These are phyloP conservation scores for Crocodylus rhombifer DNA, from an alignment of 2,797 vertebrate species.

Conservation along the genomic window DNA sequence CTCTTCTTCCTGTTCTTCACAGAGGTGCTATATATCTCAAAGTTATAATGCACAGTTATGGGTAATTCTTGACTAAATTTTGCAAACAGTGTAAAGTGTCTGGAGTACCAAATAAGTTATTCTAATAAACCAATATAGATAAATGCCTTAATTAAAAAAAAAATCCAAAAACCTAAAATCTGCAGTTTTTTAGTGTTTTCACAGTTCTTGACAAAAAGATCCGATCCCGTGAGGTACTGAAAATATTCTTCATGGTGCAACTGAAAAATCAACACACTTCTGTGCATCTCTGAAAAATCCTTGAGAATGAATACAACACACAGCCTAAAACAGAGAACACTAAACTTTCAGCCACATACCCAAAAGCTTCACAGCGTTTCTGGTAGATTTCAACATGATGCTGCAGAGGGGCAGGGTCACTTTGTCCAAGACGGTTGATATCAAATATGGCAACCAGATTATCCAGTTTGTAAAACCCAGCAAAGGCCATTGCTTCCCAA, in stretches of 20 bases:
- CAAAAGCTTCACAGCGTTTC: constrained; percentile 95
- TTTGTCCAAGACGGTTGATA: constrained; percentile 96
- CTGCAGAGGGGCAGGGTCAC: constrained; percentile 92
- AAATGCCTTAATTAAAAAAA: not conserved
- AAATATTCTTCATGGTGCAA: not conserved
- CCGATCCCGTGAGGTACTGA: not conserved
- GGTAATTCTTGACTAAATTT: not conserved
- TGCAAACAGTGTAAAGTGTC: not conserved
- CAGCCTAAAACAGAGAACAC: not conserved
- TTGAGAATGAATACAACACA: not conserved
- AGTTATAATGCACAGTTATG: not conserved
- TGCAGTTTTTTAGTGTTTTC: not conserved
- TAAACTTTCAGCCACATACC: constrained; percentile 79
- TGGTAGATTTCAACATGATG: constrained; percentile 94
- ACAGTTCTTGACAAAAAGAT: not conserved
- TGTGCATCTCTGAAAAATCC: not conserved
- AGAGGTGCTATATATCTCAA: not conserved
- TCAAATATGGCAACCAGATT: constrained; percentile 96
- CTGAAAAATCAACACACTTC: not conserved
- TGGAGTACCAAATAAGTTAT: not conserved
- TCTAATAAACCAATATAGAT: not conserved
- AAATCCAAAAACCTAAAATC: not conserved
- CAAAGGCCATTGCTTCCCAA: constrained; percentile 99
- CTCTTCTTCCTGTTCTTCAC: not conserved
- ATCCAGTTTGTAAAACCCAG: constrained; percentile 94